Evolutionary conservation across 2,797 vertebrate species (phyloP), one percentile per base, ranked within the genome.

Genomic region (Gadopsis bispinosus): DNA sequence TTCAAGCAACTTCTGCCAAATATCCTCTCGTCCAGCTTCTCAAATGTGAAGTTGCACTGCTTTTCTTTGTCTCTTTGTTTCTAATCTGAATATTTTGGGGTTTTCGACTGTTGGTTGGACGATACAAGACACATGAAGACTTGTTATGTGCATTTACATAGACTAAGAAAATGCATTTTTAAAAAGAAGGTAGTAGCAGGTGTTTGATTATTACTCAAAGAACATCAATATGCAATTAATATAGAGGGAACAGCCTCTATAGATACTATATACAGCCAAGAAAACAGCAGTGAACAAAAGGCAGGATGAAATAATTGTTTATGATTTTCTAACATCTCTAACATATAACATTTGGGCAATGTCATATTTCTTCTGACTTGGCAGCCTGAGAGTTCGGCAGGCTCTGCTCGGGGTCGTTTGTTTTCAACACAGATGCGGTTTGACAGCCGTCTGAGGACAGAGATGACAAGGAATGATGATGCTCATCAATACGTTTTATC

Each of bases 381-480:
- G 13, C 29, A 58, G 3, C 17, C 31, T 64, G 43, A 50, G 6
- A 26, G 31, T 1, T 3, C 22, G 19, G 7, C 16, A 62, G 10
- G 9, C 16, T 26, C 26, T 26, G 26, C 26, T 26, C 26, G 26
- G 26, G 26, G 1, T 26, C 26, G 2, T 26, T 26, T 26, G 26
- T 26, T 53, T 10, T 35, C 4, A 71, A 16, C 50, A 14, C 41
- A 55, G 51, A 41, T 39, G 53, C 41, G 64, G 62, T 26, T 31
- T 53, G 14, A 74, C 55, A 63, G n/a, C 41, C 33, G 20, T 64
- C 47, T 59, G 47, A 78, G 61, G 29, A 56, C 47, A 54, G 35
- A 80, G 58, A 63, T 37, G 53, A 74, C 33, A 43, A 58, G 12
- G 6, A 64, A 22, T 26, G 47, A 71, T 76, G 61, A 47, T 64